Conservation (phyloP, 2,888 invertebrate species). For the Pedicia rivosa region DNA sequence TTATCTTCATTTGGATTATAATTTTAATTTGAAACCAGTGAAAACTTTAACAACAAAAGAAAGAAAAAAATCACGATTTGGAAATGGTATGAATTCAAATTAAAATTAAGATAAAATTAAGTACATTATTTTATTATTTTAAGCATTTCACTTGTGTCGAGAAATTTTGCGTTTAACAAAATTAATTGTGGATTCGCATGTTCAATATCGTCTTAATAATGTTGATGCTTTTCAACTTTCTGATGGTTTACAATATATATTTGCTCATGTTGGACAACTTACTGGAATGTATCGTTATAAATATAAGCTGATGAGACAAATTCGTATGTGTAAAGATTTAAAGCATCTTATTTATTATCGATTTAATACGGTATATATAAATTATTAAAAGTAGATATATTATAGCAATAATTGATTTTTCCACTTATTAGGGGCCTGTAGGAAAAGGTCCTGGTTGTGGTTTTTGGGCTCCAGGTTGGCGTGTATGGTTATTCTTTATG, state of each 20-base stretch:
- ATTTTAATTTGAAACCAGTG: constrained; percentile 98
- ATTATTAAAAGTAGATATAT: neutral
- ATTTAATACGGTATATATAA: constrained; percentile 76
- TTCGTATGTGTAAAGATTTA: constrained; percentile 99
- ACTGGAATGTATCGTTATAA: constrained; percentile 99
- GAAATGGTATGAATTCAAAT: constrained; percentile 51
- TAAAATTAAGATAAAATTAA: neutral
- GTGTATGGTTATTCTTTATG: constrained; percentile 99
- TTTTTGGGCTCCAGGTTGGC: constrained; percentile 98
- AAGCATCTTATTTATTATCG: constrained; percentile 99
- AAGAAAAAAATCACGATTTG: constrained; percentile 94
- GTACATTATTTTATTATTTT: constrained; percentile 13
- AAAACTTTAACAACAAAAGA: constrained; percentile 99
- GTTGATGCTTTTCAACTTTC: constrained; percentile 98
- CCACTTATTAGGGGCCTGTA: constrained; percentile 58
- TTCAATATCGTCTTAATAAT: constrained; percentile 97
- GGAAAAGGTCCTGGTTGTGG: constrained; percentile 98
- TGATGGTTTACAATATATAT: constrained; percentile 97
- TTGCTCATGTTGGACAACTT: constrained; percentile 97
- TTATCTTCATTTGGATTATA: constrained; percentile 98
- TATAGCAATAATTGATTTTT: neutral
- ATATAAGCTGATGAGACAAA: constrained; percentile 97
- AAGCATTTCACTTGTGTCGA: constrained; percentile 96
- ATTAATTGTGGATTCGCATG: constrained; percentile 96
- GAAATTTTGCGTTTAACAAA: constrained; percentile 98